Base-by-base conservation (phyloP, 92 coral and sea anemone species). In the Phenganax marumi region DNA sequence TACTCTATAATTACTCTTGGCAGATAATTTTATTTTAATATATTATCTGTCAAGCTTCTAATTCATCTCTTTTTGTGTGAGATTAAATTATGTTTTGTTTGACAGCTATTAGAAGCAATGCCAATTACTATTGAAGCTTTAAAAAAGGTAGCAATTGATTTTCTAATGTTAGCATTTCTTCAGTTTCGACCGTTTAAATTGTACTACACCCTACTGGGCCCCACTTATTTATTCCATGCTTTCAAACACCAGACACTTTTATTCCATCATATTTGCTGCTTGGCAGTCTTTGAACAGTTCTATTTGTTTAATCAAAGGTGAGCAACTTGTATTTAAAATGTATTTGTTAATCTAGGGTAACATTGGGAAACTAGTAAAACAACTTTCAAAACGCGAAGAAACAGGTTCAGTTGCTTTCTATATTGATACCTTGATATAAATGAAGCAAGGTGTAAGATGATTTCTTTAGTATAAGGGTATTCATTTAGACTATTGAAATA, bases 101-200 rank as follows among this genome's bases (percentile, higher is more conserved):
- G 11, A 12, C 17, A 94, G 98, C 83, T 94, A 43, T 76, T 94
- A 26, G 93, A 93, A 85, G 93, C 92, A 63, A 90, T 94, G 54
- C 98, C 98, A 72, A 91, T 94, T 14, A 93, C 92, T 76, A 86
- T 94, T 57, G 98, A 94, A 64, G 87, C 97, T 12, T 88, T 94
- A 2, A 94, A 94, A 76, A 94, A 94, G 96, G 97, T 93, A 91
- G 43, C 43, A 33, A 5, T 33, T 25, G 65, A 72, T 12, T 63
- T 11, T 1, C 5, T 21, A 69, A 16, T 25, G 33, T 13, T 21
- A 26, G 17, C 47, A 11, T 69, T 25, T 8, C 2, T 19, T 9
- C 2, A 56, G 17, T 56, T 14, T 56, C 7, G 17, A 19, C n/a
- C 63, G 2, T 56, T 1, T 56, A 56, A 56, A 56, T 1, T 14